These are phyloP conservation scores for Harpalus rubripes DNA, from an alignment of 2,888 invertebrate genomes.

Conservation along the genomic window DNA sequence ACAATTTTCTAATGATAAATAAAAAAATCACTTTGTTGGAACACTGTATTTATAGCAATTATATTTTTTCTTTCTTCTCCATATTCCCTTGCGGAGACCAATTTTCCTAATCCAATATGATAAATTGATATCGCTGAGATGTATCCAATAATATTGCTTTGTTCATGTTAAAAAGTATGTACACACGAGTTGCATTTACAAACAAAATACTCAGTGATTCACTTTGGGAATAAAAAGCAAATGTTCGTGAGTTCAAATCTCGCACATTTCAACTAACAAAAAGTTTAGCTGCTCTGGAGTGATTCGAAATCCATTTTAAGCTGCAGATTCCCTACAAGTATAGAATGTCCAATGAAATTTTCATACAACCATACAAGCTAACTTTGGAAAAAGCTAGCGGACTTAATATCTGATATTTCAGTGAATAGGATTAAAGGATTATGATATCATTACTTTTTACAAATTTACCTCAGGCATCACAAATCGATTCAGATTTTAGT, in stretches of 20 bases:
- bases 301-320: background rate
- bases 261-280: background rate
- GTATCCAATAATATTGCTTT: background rate
- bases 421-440: background rate
- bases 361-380: background rate
- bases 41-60: too few species aligned
- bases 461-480: background rate
- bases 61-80: too few species aligned
- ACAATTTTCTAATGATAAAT: too few species aligned
- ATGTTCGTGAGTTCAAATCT: conserved; percentile 9
- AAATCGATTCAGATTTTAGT: too few species aligned
- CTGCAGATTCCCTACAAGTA: background rate
- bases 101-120: too few species aligned
- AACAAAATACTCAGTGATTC: background rate
- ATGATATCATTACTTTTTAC: background rate
- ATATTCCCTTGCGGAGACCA: too few species aligned
- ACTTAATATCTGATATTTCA: background rate
- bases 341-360: background rate
- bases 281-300: background rate
- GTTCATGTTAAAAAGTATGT: background rate
- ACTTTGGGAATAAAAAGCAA: conserved; percentile 2
- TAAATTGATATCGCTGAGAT: too few species aligned
- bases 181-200: background rate
- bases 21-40: too few species aligned
- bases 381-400: background rate